A percentile compares a stretch with the other conserved stretches of the same genome.
phyloP scores from a whole-genome alignment of 2,113 vertebrate species.

The Asarcornis scutulata region DNA sequence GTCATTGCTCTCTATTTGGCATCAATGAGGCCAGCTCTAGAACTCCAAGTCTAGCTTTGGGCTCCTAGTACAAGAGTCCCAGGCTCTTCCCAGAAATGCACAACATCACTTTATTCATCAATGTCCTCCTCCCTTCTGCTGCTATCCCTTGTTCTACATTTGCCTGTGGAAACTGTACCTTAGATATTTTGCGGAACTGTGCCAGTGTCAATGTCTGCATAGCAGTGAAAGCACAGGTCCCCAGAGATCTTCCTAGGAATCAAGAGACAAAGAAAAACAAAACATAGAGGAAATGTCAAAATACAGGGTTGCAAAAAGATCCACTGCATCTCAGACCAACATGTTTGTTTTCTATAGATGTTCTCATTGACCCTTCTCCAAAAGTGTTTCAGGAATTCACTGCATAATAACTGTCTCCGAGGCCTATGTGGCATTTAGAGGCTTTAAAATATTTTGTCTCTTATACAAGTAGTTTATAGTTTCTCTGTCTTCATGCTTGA shows the following conservation, averaged over 20 bases:
- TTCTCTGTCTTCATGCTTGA: background rate
- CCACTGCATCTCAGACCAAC: background rate
- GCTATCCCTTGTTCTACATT: background rate
- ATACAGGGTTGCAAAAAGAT: background rate
- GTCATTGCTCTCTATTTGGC: background rate
- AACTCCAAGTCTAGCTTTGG: background rate
- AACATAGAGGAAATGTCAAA: constrained; percentile 8
- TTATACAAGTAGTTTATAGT: background rate
- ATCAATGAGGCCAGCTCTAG: background rate
- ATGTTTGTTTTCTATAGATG: background rate
- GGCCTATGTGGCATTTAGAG: background rate
- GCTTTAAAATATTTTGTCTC: background rate
- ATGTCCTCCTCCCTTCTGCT: background rate
- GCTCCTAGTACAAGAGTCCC: background rate
- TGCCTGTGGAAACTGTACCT: background rate
- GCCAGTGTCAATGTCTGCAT: background rate
- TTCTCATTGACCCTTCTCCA: background rate
- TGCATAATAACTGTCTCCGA: constrained; percentile 11
- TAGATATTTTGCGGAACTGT: background rate
- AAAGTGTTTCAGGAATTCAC: background rate
- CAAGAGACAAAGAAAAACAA: background rate
- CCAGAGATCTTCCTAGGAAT: background rate
- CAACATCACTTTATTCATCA: background rate
- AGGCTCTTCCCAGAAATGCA: background rate
- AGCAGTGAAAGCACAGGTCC: background rate